Conservation (phyloP, 2,888 invertebrate genomes). For the Conomelus anceps region DNA sequence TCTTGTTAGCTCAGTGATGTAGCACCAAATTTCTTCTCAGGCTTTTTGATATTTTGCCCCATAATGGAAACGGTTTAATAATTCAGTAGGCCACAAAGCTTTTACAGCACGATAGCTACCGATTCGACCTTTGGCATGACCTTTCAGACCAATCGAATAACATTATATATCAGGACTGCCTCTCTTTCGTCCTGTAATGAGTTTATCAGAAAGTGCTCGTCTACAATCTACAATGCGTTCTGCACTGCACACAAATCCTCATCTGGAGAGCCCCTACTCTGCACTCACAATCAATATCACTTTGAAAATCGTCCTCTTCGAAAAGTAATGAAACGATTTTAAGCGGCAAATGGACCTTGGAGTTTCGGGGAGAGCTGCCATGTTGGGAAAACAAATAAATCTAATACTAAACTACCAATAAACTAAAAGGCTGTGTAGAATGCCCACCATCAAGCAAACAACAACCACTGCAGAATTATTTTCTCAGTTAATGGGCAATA, state of each 20-base stretch:
- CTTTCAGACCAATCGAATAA: slow-evolving; percentile 16
- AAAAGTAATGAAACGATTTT: background rate
- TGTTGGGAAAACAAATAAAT: too few species aligned
- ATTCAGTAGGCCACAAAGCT: background rate
- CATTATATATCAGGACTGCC: background rate
- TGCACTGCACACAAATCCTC: background rate
- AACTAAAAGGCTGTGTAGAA: too few species aligned
- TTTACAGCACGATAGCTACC: background rate
- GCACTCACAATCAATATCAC: background rate
- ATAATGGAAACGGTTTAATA: background rate
- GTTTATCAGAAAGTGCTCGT: background rate
- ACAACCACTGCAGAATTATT: too few species aligned
- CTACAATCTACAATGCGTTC: background rate
- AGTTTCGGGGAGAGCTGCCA: too few species aligned
- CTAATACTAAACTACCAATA: too few species aligned
- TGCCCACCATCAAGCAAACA: too few species aligned
- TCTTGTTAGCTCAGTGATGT: background rate
- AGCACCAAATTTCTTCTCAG: background rate
- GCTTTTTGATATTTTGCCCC: background rate
- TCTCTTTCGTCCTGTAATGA: background rate
- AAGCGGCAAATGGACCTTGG: too few species aligned
- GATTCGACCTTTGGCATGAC: slow-evolving; percentile 8
- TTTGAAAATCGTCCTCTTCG: background rate
- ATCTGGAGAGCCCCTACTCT: background rate
- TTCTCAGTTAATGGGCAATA: too few species aligned